These are phyloP conservation scores for Chaetodon trifasciatus DNA, from an alignment of 2,797 vertebrate species.

Conservation along the genomic window DNA sequence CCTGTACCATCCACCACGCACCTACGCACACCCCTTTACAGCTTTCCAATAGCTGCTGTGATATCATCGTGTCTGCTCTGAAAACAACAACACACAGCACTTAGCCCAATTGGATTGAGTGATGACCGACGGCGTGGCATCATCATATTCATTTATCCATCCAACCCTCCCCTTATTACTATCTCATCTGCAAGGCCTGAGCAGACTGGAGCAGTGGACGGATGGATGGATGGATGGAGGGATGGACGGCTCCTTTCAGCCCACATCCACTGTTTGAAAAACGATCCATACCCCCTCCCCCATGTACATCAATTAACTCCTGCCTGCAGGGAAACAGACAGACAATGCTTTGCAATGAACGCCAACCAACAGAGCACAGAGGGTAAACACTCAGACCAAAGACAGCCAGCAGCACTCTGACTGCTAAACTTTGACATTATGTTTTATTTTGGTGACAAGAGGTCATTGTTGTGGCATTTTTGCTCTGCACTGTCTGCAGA, in stretches of 20 bases:
- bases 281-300: constrained; percentile 19
- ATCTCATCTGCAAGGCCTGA: constrained; percentile 49
- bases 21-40: constrained; percentile 6
- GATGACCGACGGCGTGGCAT: constrained; percentile 54
- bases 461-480: neutral
- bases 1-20: constrained; percentile 1
- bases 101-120: constrained; percentile 64
- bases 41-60: constrained; percentile 25
- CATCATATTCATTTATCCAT: constrained; percentile 69
- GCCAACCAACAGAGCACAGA: constrained; percentile 8
- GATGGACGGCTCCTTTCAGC: constrained; percentile 48
- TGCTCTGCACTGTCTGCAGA: neutral
- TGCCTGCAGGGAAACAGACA: constrained; percentile 19
- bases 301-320: constrained; percentile 54
- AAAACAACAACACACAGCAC: constrained; percentile 55
- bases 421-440: neutral
- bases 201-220: constrained; percentile 20
- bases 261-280: constrained; percentile 49
- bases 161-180: constrained; percentile 50
- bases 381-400: neutral
- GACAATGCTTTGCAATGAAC: constrained; percentile 37
- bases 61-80: constrained; percentile 28
- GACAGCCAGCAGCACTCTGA: neutral
- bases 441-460: neutral
- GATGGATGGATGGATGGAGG: constrained; percentile 24